Evolutionary conservation across 2,888 invertebrate species (phyloP), one percentile per base, ranked within the genome.

Genomic region (Lepidocyrtinus sp.): DNA sequence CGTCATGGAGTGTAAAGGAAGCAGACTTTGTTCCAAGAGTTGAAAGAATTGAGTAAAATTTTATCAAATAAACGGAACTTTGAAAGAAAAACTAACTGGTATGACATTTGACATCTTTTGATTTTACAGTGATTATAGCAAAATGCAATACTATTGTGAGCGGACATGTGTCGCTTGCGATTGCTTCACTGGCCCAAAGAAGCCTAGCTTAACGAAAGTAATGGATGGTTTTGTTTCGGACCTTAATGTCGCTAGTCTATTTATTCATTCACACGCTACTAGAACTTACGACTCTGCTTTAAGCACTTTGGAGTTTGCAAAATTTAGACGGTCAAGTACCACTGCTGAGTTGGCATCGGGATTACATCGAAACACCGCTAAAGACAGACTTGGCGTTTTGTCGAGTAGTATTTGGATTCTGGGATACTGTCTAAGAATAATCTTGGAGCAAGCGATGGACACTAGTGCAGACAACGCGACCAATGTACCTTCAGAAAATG

Each of bases 251-350:
- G 73, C 69, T 55, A 73, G 73, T n/a, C 21, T 73, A 7, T 78
- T 78, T 25, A 9, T 78, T n/a, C 72, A 73, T 25, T 72, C 63
- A 12, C 78, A 78, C 25, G 68, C 78, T 1, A 69, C 73, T 0
- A 19, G 69, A 27, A 78, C 78, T 0, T 78, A 69, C 26, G 78
- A 78, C 21, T 36, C 68, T 0, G 73, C 78, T 1, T 27, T 78
- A 68, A 69, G 67, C 24, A 78, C 72, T 2, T 22, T 78, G 9
- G 78, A 78, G 67, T 78, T 78, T 45, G 36, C 59, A n/a, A 70
- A 59, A 45, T 45, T 64, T 45, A n/a, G n/a, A n/a, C n/a, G n/a
- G n/a, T n/a, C n/a, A n/a, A n/a, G n/a, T n/a, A n/a, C n/a, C n/a
- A n/a, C n/a, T n/a, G n/a, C n/a, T n/a, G n/a, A n/a, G n/a, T n/a